phyloP scores from a whole-genome alignment of 2,113 vertebrate genomes.

The Aplodontia rufa region DNA sequence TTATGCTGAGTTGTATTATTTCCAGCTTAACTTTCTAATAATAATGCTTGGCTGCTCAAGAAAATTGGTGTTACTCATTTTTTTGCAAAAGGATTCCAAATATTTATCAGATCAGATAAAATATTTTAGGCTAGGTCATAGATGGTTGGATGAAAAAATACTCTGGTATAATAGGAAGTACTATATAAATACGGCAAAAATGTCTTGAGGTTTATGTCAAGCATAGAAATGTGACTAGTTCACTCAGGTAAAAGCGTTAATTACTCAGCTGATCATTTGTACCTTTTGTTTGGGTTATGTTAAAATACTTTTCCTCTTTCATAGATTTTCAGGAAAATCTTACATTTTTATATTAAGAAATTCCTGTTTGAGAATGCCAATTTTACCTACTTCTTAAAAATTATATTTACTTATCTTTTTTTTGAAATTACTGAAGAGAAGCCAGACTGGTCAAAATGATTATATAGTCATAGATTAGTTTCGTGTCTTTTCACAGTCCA shows the following conservation, averaged over 20 bases:
- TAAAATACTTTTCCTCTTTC: not conserved
- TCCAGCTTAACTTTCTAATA: not conserved
- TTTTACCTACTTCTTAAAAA: not conserved
- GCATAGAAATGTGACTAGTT: not conserved
- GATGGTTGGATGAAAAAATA: not conserved
- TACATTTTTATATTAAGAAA: not conserved
- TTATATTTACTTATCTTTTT: not conserved
- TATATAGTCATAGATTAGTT: not conserved
- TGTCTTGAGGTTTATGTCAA: not conserved
- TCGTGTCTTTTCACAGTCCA: not conserved
- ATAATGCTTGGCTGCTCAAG: not conserved
- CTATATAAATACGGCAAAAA: not conserved
- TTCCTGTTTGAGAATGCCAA: not conserved
- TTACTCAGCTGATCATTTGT: not conserved
- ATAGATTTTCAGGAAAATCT: not conserved
- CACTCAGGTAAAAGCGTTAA: slow-evolving; percentile 29
- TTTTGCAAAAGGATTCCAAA: not conserved
- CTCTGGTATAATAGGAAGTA: not conserved
- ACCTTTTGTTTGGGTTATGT: not conserved
- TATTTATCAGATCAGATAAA: not conserved
- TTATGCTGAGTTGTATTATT: slow-evolving; percentile 2
- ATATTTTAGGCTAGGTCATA: not conserved
- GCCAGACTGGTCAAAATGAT: not conserved
- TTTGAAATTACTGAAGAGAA: not conserved
- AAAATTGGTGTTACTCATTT: slow-evolving; percentile 13